Percentiles rank a stretch among this genome's conserved stretches.
Evolutionary conservation across 2,113 vertebrate genomes (phyloP).

Genomic region (Brachirus orientalis): DNA sequence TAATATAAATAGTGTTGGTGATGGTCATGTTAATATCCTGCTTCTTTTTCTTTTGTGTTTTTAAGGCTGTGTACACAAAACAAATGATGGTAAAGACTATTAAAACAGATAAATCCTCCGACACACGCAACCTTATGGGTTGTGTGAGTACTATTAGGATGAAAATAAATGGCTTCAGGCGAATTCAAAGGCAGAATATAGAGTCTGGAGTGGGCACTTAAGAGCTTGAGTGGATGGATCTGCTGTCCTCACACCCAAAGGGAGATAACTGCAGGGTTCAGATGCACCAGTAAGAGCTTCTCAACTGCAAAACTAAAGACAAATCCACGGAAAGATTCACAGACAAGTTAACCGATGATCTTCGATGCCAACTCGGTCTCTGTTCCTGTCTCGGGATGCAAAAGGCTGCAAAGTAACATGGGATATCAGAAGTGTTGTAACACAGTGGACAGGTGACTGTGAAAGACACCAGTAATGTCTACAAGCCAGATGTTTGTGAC

Average conservation of each 20-base stretch:
- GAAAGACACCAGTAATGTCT: no score
- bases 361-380: background rate
- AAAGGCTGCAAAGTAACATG: no score
- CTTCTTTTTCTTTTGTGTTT: no score
- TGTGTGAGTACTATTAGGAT: background rate
- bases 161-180: constrained; percentile 39
- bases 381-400: no score
- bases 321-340: constrained; percentile 4
- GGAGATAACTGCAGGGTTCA: constrained; percentile 58
- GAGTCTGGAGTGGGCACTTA: constrained; percentile 28
- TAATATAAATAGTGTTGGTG: no score
- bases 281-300: constrained; percentile 10
- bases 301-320: constrained; percentile 2
- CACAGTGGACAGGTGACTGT: no score
- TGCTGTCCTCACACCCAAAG: constrained; percentile 39
- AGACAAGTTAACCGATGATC: background rate
- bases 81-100: no score
- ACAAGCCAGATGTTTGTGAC: no score
- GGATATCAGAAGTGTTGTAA: no score
- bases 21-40: no score
- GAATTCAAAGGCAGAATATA: constrained; percentile 6
- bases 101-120: background rate
- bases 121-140: no score
- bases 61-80: no score
- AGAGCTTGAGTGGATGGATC: constrained; percentile 45